These are phyloP conservation scores for Tetramorium simillimum DNA, from an alignment of 1,140 invertebrate species.

Conservation along the genomic window DNA sequence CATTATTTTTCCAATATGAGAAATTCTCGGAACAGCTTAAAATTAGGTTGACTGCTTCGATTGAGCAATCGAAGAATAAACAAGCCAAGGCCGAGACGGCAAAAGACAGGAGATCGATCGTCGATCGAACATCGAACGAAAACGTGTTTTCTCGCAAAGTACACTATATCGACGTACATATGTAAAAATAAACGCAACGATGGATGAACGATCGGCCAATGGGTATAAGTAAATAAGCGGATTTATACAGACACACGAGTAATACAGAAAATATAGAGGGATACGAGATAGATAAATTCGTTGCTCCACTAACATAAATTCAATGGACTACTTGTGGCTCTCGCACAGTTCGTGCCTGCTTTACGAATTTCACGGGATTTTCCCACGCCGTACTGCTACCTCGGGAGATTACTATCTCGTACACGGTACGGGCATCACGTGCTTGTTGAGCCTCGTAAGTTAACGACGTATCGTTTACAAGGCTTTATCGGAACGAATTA, in stretches of 20 bases:
- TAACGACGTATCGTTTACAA: constrained; percentile 47
- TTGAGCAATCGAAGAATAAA: constrained; percentile 31
- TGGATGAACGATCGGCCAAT: background rate
- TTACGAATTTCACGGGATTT: constrained; percentile 43
- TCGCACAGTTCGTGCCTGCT: constrained; percentile 15
- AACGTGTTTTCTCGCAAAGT: constrained; percentile 16
- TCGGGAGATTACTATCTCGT: constrained; percentile 45
- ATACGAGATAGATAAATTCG: constrained; percentile 20
- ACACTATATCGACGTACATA: background rate
- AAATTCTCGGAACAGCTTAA: constrained; percentile 31
- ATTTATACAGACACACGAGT: background rate
- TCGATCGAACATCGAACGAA: constrained; percentile 15
- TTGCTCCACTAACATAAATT: constrained; percentile 17
- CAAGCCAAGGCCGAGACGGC: background rate
- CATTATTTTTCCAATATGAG: background rate
- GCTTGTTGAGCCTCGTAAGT: constrained; percentile 33
- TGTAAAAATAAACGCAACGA: constrained; percentile 31
- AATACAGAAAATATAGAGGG: background rate
- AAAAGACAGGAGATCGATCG: background rate
- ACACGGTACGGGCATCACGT: constrained; percentile 45
- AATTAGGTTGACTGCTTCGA: constrained; percentile 28
- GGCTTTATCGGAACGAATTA: constrained; percentile 37
- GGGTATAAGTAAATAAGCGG: constrained; percentile 14
- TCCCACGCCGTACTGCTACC: constrained; percentile 16
- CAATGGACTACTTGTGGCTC: background rate